Evolutionary conservation across 2,113 vertebrate genomes (phyloP).

Genomic region (Sturnus vulgaris): DNA sequence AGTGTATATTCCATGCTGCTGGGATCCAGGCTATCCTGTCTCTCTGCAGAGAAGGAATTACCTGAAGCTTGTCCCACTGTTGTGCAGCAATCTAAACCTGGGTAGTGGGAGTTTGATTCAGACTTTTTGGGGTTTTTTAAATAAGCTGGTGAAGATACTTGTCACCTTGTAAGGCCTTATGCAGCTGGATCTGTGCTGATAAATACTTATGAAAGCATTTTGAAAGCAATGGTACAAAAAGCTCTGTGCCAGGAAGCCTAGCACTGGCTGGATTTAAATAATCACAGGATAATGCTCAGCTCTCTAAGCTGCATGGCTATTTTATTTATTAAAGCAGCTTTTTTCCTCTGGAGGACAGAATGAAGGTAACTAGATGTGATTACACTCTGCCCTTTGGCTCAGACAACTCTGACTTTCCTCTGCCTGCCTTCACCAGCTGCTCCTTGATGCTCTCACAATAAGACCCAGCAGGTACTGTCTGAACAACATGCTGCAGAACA

Average conservation of each 20-base stretch:
- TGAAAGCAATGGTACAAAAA: not conserved
- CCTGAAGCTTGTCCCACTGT: not conserved
- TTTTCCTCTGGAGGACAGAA: not conserved
- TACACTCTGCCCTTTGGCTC: not conserved
- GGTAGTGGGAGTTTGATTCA: not conserved
- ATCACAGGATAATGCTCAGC: not conserved
- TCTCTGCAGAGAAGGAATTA: not conserved
- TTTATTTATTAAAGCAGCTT: slow-evolving; percentile 17
- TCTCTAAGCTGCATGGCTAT: not conserved
- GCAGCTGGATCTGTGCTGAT: not conserved
- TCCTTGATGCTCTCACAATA: not conserved
- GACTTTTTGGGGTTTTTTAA: not conserved
- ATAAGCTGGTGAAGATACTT: not conserved
- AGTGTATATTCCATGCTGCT: not conserved
- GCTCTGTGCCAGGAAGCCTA: not conserved
- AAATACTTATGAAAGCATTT: not conserved
- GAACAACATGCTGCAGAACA: not conserved
- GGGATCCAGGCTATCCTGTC: not conserved
- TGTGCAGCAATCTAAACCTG: not conserved
- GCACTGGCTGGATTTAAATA: slow-evolving; percentile 7
- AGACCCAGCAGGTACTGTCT: not conserved
- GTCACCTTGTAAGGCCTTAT: not conserved
- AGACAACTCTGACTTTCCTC: not conserved
- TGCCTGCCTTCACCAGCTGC: not conserved
- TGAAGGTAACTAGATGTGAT: not conserved